Base-by-base conservation (phyloP, 2,113 vertebrate genomes). In the Dasyprocta punctata region DNA sequence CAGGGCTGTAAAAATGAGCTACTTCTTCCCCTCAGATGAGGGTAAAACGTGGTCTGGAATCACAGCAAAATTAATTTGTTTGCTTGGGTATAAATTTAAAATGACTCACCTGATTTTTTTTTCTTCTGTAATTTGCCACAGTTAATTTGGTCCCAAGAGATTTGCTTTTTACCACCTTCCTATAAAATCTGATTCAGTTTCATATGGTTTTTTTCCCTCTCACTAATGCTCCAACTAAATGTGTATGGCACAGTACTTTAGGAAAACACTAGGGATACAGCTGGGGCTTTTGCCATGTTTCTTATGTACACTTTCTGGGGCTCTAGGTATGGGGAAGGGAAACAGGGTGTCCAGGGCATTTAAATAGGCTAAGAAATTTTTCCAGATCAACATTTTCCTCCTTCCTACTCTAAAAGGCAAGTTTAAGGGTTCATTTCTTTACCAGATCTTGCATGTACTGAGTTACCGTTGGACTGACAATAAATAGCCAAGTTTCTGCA, bases 21-120 rank as follows among this genome's bases (percentile, higher is more conserved):
- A 41, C 90, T 95, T 95, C 75, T 96, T 96, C n/a, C 87, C 78
- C 49, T 88, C 49, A 92, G 87, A 94, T 95, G 98, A 96, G 86
- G 94, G 83, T 17, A 84, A 91, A 75, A 75, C 22, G 44, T 97
- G 94, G 95, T 95, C 90, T 96, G 88, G 88, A 97, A 93, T 97
- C 94, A 95, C 92, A 93, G 95, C 92, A 95, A 94, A 96, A 96
- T 97, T 92, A 60, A 84, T 96, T 97, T 98, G 97, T 97, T 98
- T 96, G 61, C 96, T 97, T 12, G 77, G 86, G 52, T 96, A 92
- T 97, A 97, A 97, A 96, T 96, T 96, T 92, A 97, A 97, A 97
- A 98, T 0, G 81, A 97, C 94, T 98, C 86, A 96, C 90, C 86
- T 96, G 96, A 95, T 33, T 92, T 97, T 92, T 93, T 93, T 36